Conservation (phyloP, 2,888 invertebrate species). For the Trisateles emortualis region DNA sequence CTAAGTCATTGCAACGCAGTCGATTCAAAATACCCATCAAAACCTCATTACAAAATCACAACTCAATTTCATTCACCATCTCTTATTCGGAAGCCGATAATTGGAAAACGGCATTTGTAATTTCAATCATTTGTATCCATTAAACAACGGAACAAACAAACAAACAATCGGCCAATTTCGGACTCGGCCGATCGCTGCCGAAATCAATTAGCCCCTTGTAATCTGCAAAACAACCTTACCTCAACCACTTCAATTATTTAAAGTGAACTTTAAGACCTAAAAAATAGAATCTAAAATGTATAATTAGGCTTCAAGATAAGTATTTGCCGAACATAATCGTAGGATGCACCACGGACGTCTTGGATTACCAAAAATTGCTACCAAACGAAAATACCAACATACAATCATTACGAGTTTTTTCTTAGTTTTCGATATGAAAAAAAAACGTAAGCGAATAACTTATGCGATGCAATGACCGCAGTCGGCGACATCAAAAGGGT, state of each 20-base stretch:
- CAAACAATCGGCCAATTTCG: conserved; percentile 69
- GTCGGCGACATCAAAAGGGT: conserved; percentile 79
- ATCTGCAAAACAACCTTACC: conserved; percentile 55
- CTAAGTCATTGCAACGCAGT: neutral
- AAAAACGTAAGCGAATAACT: conserved; percentile 68
- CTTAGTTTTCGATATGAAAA: conserved; percentile 81
- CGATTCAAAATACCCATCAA: conserved; percentile 6
- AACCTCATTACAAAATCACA: conserved; percentile 28
- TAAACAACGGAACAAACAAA: conserved; percentile 55
- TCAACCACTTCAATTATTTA: conserved; percentile 11
- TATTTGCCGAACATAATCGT: conserved; percentile 61
- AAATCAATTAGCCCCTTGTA: conserved; percentile 80
- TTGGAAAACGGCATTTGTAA: conserved; percentile 53
- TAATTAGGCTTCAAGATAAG: conserved; percentile 19
- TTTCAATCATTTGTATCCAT: conserved; percentile 56
- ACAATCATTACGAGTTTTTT: conserved; percentile 66
- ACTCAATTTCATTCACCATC: conserved; percentile 32
- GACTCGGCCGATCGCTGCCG: conserved; percentile 75
- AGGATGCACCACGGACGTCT: conserved; percentile 67
- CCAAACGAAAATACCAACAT: conserved; percentile 71
- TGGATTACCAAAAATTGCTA: conserved; percentile 80
- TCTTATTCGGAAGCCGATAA: conserved; percentile 52
- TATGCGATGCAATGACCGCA: conserved; percentile 77
- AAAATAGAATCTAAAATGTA: conserved; percentile 17
- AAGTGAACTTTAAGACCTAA: conserved; percentile 27